Evolutionary conservation across 2,797 vertebrate species (phyloP), one percentile per base, ranked within the genome.

Genomic region (Scyliorhinus canicula): DNA sequence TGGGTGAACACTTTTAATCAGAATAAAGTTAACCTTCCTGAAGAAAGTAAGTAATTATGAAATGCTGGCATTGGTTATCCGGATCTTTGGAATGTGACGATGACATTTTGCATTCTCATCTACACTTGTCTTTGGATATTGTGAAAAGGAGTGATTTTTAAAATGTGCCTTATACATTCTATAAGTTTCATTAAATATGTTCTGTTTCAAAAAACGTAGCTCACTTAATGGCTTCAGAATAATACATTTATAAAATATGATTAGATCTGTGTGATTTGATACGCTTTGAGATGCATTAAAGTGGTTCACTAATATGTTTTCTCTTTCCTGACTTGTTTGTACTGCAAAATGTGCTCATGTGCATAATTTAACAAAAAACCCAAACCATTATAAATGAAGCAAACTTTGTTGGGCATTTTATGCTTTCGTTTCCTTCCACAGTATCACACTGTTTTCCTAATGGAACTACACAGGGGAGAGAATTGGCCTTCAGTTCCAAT

Each of bases 401-500:
- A 74, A 12, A 14, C 44, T 74, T 93, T 50, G 60, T 74, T 93
- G 93, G 47, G 65, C 67, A 69, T 55, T 69, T 93, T 94, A 50
- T 93, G 21, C 65, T 67, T 94, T 74, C 93, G 9, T 74, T 94
- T 94, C 67, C 47, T 94, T 44, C 67, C 67, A 69, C 67, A 74
- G 50, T 52, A 67, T 55, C 93, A 50, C 65, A 74, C 93, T 74
- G 67, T 71, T 94, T 94, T 94, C 31, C 93, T 94, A 94, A 94
- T 94, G 93, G 67, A 94, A 74, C 93, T 71, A 94, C 93, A n/a
- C 93, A 93, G 65, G 93, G 67, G 93, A 94, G 93, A 52, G 47
- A 94, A 94, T 50, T 94, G 67, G 93, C 65, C 67, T 94, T 74
- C 67, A 74, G 50, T 94, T 94, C 86, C 93, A 94, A 94, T 94